These are phyloP conservation scores for Megaceryle alcyon DNA, from an alignment of 2,797 vertebrate species.

Conservation along the genomic window DNA sequence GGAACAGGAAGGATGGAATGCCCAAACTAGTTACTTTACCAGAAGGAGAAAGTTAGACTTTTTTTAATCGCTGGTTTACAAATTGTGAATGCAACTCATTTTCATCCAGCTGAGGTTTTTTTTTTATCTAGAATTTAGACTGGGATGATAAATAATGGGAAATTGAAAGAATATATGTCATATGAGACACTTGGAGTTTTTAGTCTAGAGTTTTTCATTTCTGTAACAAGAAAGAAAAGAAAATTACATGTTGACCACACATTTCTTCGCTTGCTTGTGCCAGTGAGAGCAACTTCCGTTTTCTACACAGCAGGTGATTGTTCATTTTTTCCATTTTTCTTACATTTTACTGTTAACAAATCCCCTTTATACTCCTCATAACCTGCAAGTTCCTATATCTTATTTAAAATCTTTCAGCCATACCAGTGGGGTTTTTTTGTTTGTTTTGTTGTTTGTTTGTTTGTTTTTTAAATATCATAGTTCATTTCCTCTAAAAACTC, in stretches of 20 bases:
- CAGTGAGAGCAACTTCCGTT: background rate
- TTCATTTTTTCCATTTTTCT: background rate
- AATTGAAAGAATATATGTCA: background rate
- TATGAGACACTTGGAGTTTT: background rate
- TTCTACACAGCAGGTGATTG: background rate
- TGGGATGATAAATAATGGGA: background rate
- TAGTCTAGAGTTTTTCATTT: background rate
- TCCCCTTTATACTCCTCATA: background rate
- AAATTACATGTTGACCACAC: background rate
- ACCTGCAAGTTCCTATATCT: background rate
- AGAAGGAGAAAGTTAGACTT: background rate
- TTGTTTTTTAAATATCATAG: too few species aligned
- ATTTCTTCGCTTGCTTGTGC: background rate
- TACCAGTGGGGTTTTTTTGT: background rate
- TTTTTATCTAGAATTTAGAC: background rate
- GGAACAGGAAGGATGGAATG: background rate
- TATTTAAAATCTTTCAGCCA: background rate
- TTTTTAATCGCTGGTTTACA: background rate
- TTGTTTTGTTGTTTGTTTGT: too few species aligned
- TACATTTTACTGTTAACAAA: background rate
- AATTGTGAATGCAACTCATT: background rate
- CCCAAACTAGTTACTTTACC: background rate
- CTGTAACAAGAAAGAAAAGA: background rate
- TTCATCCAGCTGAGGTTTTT: background rate
- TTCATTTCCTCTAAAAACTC: slow-evolving; percentile 5